Evolutionary conservation across 2,888 invertebrate species (phyloP).

Genomic region (Leptinotarsa haldemani): DNA sequence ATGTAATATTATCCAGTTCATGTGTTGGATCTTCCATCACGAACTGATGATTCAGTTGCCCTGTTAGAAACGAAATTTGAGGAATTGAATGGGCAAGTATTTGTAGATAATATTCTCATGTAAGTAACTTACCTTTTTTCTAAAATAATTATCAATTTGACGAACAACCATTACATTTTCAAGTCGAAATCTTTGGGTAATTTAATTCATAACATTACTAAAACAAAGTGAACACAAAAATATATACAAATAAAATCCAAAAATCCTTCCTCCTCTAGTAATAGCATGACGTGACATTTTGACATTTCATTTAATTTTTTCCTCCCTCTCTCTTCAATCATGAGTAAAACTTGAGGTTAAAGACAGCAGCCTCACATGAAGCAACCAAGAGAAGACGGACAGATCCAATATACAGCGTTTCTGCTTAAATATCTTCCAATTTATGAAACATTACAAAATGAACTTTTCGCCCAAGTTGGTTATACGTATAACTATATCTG

Average conservation of each 20-base stretch:
- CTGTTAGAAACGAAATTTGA: constrained; percentile 3
- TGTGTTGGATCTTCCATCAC: constrained; percentile 50
- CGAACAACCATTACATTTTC: constrained; percentile 31
- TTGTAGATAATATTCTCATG: neutral
- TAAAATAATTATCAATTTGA: constrained; percentile 22
- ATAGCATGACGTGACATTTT: neutral
- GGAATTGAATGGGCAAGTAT: neutral
- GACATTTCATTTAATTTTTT: neutral
- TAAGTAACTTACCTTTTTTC: constrained; percentile 22
- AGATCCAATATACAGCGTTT: neutral
- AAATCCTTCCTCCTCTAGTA: neutral
- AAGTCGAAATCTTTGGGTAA: neutral
- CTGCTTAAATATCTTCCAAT: neutral
- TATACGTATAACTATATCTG: too few species aligned
- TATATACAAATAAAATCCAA: constrained; percentile 12
- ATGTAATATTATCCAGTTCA: constrained; percentile 52
- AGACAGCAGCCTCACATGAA: too few species aligned
- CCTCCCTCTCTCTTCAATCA: too few species aligned
- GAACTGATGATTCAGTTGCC: constrained; percentile 24
- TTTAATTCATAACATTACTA: constrained; percentile 15
- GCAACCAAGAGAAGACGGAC: too few species aligned
- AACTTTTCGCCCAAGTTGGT: too few species aligned
- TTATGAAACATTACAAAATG: neutral
- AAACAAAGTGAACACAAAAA: constrained; percentile 1
- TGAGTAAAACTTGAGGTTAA: too few species aligned